Evolutionary conservation across 2,888 invertebrate species (phyloP).

Genomic region (Calameuta filiformis): DNA sequence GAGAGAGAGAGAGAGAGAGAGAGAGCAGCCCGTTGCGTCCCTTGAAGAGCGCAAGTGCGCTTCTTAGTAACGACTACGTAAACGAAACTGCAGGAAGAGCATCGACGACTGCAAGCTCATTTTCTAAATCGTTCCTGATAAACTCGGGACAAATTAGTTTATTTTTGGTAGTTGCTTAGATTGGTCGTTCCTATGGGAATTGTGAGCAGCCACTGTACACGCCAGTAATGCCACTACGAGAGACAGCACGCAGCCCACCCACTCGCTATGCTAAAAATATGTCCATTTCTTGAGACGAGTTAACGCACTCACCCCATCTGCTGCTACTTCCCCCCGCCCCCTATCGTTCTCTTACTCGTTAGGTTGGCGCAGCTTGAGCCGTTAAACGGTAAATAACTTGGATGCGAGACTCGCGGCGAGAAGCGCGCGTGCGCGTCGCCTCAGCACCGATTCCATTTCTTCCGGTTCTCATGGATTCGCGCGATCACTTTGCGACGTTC

Average conservation of each 20-base stretch:
- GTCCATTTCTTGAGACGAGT: conserved; percentile 17
- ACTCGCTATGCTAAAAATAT: conserved; percentile 28
- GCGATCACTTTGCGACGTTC: too few species aligned
- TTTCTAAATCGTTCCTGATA: conserved; percentile 27
- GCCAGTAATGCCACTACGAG: background rate
- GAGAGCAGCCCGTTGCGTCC: too few species aligned
- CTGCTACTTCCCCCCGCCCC: background rate
- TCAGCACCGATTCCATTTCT: conserved; percentile 3
- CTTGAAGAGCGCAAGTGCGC: too few species aligned
- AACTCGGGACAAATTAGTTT: conserved; percentile 53
- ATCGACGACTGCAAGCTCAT: background rate
- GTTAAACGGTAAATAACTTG: too few species aligned
- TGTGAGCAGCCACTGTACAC: too few species aligned
- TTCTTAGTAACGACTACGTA: too few species aligned
- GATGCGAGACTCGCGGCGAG: conserved; percentile 7
- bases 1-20: too few species aligned
- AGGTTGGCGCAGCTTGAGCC: too few species aligned
- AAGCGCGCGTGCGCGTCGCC: background rate
- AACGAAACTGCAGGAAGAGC: too few species aligned
- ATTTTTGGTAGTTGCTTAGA: conserved; percentile 32
- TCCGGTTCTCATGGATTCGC: background rate
- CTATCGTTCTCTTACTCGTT: background rate
- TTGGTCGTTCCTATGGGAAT: too few species aligned
- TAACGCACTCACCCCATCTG: conserved; percentile 1
- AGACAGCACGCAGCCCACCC: background rate